phyloP scores from a whole-genome alignment of 2,888 invertebrate genomes.

The Eueremaeus valkanovi region DNA sequence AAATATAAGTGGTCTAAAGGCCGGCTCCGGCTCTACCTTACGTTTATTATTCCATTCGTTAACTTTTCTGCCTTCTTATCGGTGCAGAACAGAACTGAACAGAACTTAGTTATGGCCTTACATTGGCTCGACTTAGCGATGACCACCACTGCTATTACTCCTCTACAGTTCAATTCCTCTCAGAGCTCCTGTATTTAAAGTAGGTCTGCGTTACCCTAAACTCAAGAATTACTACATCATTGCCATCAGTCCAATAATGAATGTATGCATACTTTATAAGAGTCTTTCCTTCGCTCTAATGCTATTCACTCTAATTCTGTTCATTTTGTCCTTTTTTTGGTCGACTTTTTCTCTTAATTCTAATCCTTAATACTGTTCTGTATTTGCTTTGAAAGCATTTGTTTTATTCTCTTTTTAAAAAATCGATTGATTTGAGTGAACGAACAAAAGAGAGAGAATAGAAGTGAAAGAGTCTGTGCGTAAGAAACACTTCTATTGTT shows the following conservation, averaged over 20 bases:
- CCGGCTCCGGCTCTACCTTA: background rate
- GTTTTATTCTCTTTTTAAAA: background rate
- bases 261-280: constrained; percentile 27
- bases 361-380: background rate
- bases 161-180: background rate
- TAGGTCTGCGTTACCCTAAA: background rate
- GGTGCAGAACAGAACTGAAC: constrained; percentile 13
- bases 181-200: constrained; percentile 8
- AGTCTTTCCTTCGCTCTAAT: background rate
- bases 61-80: constrained; percentile 9
- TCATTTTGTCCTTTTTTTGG: background rate
- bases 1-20: background rate
- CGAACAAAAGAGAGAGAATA: background rate
- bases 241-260: constrained; percentile 1
- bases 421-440: background rate
- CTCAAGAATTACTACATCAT: background rate
- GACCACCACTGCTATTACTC: background rate
- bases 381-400: background rate
- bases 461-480: too few relatives aligned
- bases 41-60: constrained; percentile 18
- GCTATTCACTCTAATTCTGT: background rate
- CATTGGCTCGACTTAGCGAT: background rate
- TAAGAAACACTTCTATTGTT: background rate
- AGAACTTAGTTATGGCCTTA: constrained; percentile 18
- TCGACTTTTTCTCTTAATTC: background rate